These are phyloP conservation scores for Lymantria dispar DNA, from an alignment of 2,888 invertebrate genomes.

Conservation along the genomic window DNA sequence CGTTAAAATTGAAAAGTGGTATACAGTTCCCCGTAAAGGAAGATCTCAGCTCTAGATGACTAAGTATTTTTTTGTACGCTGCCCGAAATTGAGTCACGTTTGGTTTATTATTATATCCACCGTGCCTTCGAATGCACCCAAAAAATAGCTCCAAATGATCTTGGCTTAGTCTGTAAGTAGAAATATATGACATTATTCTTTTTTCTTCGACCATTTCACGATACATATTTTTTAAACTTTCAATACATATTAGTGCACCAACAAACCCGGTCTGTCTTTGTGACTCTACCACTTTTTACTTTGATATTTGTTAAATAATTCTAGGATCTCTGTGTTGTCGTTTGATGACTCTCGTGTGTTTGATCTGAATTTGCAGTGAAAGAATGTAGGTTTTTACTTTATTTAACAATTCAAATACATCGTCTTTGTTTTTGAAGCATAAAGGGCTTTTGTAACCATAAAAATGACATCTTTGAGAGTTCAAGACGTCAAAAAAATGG, in stretches of 20 bases:
- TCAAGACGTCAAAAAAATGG: slow-evolving; percentile 17
- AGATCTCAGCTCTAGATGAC: slow-evolving; percentile 15
- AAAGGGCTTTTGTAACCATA: neutral
- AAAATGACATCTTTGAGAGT: slow-evolving; percentile 4
- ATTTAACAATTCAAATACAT: slow-evolving; percentile 4
- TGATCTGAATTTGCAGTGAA: too few relatives aligned
- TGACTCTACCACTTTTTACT: too few relatives aligned
- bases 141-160: slow-evolving; percentile 18
- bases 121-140: slow-evolving; percentile 14
- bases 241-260: neutral
- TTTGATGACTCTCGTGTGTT: too few relatives aligned
- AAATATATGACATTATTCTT: slow-evolving; percentile 7
- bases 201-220: slow-evolving; percentile 2
- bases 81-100: slow-evolving; percentile 17
- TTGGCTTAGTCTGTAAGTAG: slow-evolving; percentile 13
- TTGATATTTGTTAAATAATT: too few relatives aligned
- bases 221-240: slow-evolving; percentile 10
- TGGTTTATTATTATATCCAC: slow-evolving; percentile 18
- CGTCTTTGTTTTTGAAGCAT: neutral
- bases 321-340: too few relatives aligned
- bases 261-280: too few relatives aligned
- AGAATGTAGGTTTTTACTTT: slow-evolving; percentile 7
- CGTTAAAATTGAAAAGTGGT: slow-evolving; percentile 12
- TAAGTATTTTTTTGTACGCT: slow-evolving; percentile 14
- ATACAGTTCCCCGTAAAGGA: slow-evolving; percentile 15